phyloP scores from a whole-genome alignment of 2,797 vertebrate species.

The Acestrorhynchus altus region DNA sequence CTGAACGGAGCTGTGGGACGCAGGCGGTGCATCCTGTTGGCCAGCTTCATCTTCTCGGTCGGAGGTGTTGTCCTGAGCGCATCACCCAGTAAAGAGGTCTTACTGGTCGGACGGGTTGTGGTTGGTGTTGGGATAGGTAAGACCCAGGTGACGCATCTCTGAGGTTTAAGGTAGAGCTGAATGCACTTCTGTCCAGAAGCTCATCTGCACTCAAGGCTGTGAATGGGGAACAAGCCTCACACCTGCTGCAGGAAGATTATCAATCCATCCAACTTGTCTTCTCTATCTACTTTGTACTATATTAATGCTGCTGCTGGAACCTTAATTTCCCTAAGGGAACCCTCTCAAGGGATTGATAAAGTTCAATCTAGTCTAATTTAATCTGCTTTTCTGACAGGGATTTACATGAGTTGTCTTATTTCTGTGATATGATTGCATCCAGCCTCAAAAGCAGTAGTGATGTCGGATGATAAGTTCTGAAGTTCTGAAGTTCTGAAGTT shows the following conservation, averaged over 20 bases:
- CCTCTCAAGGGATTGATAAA: no score
- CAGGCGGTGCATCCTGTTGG: conserved; percentile 86
- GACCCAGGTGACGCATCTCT: neutral
- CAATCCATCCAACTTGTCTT: no score
- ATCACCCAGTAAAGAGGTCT: conserved; percentile 82
- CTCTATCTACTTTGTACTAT: no score
- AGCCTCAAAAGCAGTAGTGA: neutral
- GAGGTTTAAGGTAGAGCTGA: no score
- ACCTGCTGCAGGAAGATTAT: neutral
- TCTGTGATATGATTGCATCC: neutral
- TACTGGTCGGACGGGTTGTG: conserved; percentile 87
- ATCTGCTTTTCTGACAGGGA: neutral
- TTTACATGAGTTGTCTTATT: neutral
- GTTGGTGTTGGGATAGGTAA: conserved; percentile 94
- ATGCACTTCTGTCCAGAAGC: no score
- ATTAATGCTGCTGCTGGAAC: no score
- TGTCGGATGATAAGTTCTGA: neutral
- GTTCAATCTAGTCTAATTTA: no score
- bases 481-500: no score
- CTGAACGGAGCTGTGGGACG: conserved; percentile 87
- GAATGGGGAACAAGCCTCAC: no score
- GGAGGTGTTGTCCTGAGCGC: conserved; percentile 84
- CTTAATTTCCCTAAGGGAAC: no score
- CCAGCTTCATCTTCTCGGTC: conserved; percentile 85
- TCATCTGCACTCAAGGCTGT: no score